Base-by-base conservation (phyloP, 2,797 vertebrate genomes). In the Scarus forsteni region DNA sequence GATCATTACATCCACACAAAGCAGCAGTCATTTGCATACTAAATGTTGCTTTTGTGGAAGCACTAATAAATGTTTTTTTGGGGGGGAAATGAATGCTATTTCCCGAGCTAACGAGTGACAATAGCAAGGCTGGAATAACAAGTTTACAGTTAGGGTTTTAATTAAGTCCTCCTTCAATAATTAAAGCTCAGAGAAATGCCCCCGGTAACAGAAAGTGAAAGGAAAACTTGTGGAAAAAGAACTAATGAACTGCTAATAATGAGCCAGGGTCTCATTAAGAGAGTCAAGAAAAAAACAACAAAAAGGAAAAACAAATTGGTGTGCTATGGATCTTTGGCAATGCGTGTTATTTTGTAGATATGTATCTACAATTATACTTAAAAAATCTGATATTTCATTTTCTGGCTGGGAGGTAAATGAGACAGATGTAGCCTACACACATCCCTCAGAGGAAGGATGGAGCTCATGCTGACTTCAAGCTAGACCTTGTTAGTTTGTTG, bases 141-240 rank as follows among this genome's bases (percentile, higher is more conserved):
- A 45, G 40, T 79, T 74, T 69, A 68, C 55, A 45, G 51, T 54
- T 19, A 13, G 14, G 34, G 67, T 82, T 80, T 60, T 75, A 70
- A 78, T 75, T 51, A 77, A 18, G 19, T 45, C 14, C 40, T 64
- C 43, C 53, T 56, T 55, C 43, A 49, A 44, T 82, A 77, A 61
- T 72, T 70, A 75, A 77, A 58, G 40, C 60, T 45, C 13, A 14
- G 51, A 54, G 75, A 51, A 75, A 56, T 60, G 56, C 74, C 61
- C 46, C 49, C 9, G 45, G 70, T 67, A 60, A 66, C 34, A 56
- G 13, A 64, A 61, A 49, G 19, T 35, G 44, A 70, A 68, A 66
- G 45, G 27, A 61, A 70, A 77, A 54, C 8, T 52, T 53, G 15
- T 1, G 48, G 16, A 42, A 50, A 50, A 69, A 10, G 0, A 66